Base-by-base conservation (phyloP, 1,140 invertebrate species). In the Watersipora subatra region DNA sequence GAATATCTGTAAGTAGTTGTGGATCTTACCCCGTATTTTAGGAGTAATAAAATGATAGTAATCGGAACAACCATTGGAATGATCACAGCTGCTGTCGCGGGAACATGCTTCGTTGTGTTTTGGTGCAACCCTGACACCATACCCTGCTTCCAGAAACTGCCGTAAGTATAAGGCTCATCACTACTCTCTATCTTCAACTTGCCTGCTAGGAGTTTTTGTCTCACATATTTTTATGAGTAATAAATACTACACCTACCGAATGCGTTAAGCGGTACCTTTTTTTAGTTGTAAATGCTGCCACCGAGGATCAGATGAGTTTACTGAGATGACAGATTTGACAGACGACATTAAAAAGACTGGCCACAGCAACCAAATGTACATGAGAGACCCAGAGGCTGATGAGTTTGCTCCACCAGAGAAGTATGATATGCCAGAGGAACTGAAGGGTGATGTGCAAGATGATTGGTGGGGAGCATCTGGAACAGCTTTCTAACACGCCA, bases 261-360 rank as follows among this genome's bases (percentile, higher is more conserved):
- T n/a, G n/a, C n/a, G n/a, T n/a, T n/a, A n/a, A n/a, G n/a, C n/a
- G n/a, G n/a, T n/a, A n/a, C n/a, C 34, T 46, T 46, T n/a, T 46
- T 46, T 7, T 46, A 46, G 34, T 7, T 46, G 34, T 46, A 46
- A 46, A 46, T 46, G 34, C 34, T 46, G 34, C 34, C 34, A 46
- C 34, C 7, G 34, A 46, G 34, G 34, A 7, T 12, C 34, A 46
- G n/a, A 46, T 46, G 34, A 46, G 34, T 46, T 59, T 17, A 59
- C 7, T 22, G 58, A 59, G 58, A 59, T 59, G 58, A 59, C 22
- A 25, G 58, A 59, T 28, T 22, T 59, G 58, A 25, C 58, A 12
- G 27, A 59, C 7, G 58, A 59, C 58, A 59, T 59, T 22, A 59
- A 59, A 22, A 59, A 59, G 58, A 28, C 22, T 12, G 58, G 58